Conservation (phyloP, 2,113 vertebrate species). For the Acrocephalus arundinaceus region DNA sequence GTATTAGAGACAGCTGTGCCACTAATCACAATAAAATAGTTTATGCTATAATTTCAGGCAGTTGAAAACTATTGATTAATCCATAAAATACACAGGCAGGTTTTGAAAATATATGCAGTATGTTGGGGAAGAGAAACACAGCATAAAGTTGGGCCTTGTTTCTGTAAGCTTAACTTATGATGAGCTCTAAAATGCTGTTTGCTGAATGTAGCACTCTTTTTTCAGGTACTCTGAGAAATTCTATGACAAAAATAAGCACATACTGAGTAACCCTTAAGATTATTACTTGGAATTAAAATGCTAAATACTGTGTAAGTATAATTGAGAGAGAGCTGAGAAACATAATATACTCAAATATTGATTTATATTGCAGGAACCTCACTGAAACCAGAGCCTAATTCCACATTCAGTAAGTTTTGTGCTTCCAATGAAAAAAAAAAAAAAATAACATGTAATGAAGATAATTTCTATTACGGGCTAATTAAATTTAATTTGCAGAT, state of each 20-base stretch:
- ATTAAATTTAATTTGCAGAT: conserved; percentile 66
- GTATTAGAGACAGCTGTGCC: not conserved
- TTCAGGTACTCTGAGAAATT: not conserved
- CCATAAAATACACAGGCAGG: not conserved
- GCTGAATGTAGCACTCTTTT: not conserved
- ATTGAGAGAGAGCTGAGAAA: not conserved
- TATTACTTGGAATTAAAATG: not conserved
- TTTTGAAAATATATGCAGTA: not conserved
- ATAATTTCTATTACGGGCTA: not conserved
- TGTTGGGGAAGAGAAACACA: not conserved
- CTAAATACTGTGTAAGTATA: not conserved
- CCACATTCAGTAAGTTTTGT: conserved; percentile 54
- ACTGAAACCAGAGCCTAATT: conserved; percentile 81
- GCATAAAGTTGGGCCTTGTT: not conserved
- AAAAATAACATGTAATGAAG: not conserved
- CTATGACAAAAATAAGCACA: not conserved
- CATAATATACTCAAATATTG: not conserved
- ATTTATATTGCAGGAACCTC: conserved; percentile 77
- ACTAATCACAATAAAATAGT: not conserved
- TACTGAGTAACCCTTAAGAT: not conserved
- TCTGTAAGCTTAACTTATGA: not conserved
- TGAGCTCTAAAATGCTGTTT: not conserved
- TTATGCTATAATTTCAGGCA: not conserved
- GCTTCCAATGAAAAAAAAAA: not conserved
- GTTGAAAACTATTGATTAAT: not conserved